Percentiles rank a stretch among this genome's conserved stretches.
These are phyloP conservation scores for Craniophora ligustri DNA, from an alignment of 2,888 invertebrate genomes.

Conservation along the genomic window DNA sequence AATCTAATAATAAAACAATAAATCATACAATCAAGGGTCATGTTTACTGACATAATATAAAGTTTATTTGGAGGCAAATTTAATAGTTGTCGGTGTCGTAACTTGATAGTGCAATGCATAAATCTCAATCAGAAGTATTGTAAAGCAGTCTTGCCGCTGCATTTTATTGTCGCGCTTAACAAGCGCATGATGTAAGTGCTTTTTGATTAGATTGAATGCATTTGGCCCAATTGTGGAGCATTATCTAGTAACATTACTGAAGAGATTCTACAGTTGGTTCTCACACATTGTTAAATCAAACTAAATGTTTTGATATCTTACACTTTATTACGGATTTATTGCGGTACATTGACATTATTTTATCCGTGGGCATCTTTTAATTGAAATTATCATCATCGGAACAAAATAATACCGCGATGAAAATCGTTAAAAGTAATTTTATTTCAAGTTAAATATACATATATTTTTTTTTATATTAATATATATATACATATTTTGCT, in stretches of 20 bases:
- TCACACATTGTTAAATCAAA: constrained; percentile 23
- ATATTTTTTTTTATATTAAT: not conserved
- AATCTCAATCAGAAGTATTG: constrained; percentile 66
- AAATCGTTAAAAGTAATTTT: too few species aligned
- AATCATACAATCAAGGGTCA: constrained; percentile 59
- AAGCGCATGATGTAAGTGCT: constrained; percentile 43
- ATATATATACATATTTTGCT: not conserved
- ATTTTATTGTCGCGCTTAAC: constrained; percentile 51
- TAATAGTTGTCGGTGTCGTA: constrained; percentile 43
- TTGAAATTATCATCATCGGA: too few species aligned
- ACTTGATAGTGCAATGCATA: constrained; percentile 57
- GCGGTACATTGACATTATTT: too few species aligned
- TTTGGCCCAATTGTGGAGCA: constrained; percentile 47
- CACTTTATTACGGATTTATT: too few species aligned
- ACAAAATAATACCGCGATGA: too few species aligned
- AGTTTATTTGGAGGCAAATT: constrained; percentile 46
- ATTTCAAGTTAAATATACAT: too few species aligned
- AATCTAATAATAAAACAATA: constrained; percentile 58
- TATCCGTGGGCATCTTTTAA: too few species aligned
- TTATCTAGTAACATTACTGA: constrained; percentile 47
- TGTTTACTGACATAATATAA: constrained; percentile 55
- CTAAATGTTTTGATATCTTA: not conserved
- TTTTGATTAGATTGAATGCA: constrained; percentile 43
- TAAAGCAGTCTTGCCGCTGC: constrained; percentile 46
- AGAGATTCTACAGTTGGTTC: constrained; percentile 18